Evolutionary conservation across 2,888 invertebrate genomes (phyloP), one percentile per base, ranked within the genome.

Genomic region (Rhimphoctona megacephalus): DNA sequence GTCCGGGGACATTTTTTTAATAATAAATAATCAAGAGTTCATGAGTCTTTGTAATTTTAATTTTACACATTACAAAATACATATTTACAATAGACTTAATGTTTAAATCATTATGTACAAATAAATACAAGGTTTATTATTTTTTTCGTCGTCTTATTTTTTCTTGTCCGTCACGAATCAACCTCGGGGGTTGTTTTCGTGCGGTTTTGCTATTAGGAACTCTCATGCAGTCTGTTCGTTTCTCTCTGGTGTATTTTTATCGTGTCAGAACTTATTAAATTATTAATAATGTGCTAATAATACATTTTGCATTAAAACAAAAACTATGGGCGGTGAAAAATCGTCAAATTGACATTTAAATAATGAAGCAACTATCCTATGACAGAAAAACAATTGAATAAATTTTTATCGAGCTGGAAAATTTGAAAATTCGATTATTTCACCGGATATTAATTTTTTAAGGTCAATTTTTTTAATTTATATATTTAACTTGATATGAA

Each of bases 171-270:
- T 79, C 88, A 84, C 87, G 88, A 89, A 84, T 81, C 83, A 83
- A 84, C 84, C 83, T 49, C 84, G 86, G 80, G 69, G 81, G 85
- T 77, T 85, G 77, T 46, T 74, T 17, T 80, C 88, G 87, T 49
- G 82, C 89, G 83, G 81, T 78, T 79, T 78, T 54, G 88, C 87
- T 90, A 82, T 91, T 94, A 94, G 94, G 94, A 94, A 94, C 94
- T 94, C 92, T 94, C 90, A 90, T 92, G 93, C 94, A 94, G 94
- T 94, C 94, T 94, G 92, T 93, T 92, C 90, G 93, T 94, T 94
- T 88, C 90, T 79, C 83, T 86, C 87, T 87, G 82, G 80, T 85
- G 46, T 77, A 70, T 77, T 22, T 67, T 67, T 83, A n/a, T 30
- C 22, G 73, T 67, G 25, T 80, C 81, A 74, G 74, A 81, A 39